phyloP scores from a whole-genome alignment of 2,113 vertebrate species.

The Pseudonaja textilis region DNA sequence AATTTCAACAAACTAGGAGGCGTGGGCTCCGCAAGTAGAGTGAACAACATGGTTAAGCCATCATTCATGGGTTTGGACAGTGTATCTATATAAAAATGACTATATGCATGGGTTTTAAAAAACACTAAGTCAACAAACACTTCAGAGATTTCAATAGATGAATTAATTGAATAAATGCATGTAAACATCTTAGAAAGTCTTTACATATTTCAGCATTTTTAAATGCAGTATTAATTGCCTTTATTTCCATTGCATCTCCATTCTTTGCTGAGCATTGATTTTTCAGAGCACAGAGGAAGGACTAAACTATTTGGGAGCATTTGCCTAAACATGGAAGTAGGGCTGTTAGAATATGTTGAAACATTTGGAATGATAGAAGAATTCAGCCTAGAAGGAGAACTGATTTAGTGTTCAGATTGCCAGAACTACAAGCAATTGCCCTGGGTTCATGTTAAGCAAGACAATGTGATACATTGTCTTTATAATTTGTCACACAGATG shows the following conservation, averaged over 20 bases:
- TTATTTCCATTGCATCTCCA: neutral
- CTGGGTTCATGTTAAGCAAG: neutral
- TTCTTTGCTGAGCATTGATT: neutral
- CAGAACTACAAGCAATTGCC: neutral
- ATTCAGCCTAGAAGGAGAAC: neutral
- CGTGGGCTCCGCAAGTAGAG: neutral
- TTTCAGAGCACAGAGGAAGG: conserved; percentile 6
- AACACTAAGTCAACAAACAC: neutral
- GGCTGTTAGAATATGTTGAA: neutral
- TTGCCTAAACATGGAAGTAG: neutral
- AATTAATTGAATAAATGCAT: neutral
- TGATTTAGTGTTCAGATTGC: conserved; percentile 4
- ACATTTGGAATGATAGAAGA: conserved; percentile 11
- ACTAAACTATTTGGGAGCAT: conserved; percentile 7
- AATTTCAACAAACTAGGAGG: neutral
- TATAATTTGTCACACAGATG: conserved; percentile 10
- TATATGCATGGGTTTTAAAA: neutral
- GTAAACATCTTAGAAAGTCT: neutral
- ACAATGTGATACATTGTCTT: neutral
- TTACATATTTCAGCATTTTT: neutral
- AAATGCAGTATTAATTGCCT: neutral
- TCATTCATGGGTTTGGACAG: neutral
- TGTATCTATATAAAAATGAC: neutral
- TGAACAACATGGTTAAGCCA: neutral
- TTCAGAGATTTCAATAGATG: neutral